These are phyloP conservation scores for Phasianus colchicus DNA, from an alignment of 2,113 vertebrate species.

Conservation along the genomic window DNA sequence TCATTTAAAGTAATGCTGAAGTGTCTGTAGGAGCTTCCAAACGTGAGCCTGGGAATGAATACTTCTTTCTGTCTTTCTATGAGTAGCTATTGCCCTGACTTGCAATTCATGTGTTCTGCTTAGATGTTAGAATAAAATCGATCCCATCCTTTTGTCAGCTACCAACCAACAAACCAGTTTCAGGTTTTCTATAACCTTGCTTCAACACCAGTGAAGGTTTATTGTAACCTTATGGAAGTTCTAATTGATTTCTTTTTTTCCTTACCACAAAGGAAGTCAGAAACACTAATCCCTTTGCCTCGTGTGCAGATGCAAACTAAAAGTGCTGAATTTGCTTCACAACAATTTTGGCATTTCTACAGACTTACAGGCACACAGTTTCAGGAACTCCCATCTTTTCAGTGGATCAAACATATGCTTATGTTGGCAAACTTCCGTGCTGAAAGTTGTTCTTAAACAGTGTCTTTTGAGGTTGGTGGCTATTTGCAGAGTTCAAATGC, in stretches of 20 bases:
- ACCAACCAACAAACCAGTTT: neutral
- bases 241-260: conserved; percentile 33
- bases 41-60: neutral
- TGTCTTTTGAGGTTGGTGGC: neutral
- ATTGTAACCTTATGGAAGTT: neutral
- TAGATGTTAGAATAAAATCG: neutral
- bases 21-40: neutral
- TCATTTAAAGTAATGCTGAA: neutral
- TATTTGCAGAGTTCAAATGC: neutral
- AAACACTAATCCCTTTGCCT: neutral
- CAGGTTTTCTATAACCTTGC: neutral
- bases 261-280: neutral
- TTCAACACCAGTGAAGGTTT: neutral
- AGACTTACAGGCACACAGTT: neutral
- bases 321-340: neutral
- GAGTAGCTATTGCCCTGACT: neutral
- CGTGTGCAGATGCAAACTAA: neutral
- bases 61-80: neutral
- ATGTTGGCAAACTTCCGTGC: neutral
- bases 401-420: neutral
- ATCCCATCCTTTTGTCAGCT: neutral
- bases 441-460: neutral
- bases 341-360: neutral
- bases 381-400: neutral
- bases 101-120: neutral